These are phyloP conservation scores for Ginglymostoma cirratum DNA, from an alignment of 2,113 vertebrate species.

Conservation along the genomic window DNA sequence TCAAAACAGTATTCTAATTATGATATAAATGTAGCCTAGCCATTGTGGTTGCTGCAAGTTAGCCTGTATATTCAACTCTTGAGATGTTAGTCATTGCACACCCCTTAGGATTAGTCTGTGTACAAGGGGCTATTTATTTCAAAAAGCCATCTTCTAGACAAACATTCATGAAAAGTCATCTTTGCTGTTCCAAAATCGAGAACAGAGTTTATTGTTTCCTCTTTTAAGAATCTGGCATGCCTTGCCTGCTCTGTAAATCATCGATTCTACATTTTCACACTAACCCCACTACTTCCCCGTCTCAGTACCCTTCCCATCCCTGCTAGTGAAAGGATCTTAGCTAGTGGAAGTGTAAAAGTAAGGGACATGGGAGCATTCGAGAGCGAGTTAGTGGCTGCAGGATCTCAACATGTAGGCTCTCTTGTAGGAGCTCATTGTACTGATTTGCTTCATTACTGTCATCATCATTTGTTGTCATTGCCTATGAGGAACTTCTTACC, in stretches of 20 bases:
- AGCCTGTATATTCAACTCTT: background rate
- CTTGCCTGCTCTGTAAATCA: background rate
- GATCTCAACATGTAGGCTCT: background rate
- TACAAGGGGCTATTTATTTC: background rate
- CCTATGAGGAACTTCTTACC: background rate
- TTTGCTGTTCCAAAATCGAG: background rate
- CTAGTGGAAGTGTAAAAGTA: background rate
- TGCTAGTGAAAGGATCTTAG: background rate
- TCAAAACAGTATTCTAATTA: too few relatives aligned
- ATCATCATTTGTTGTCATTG: background rate
- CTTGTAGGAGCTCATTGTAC: background rate
- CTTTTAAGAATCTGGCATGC: background rate
- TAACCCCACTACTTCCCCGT: background rate
- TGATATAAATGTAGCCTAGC: too few relatives aligned
- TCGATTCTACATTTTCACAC: background rate
- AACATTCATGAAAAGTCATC: background rate
- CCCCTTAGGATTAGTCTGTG: background rate
- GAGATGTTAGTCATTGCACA: background rate
- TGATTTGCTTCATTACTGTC: background rate
- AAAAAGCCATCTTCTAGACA: background rate
- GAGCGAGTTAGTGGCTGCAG: background rate
- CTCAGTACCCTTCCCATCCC: background rate
- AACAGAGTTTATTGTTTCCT: background rate
- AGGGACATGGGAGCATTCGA: background rate
- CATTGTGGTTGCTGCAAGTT: background rate